These are phyloP conservation scores for Drepana falcataria DNA, from an alignment of 2,888 invertebrate genomes.

Conservation along the genomic window DNA sequence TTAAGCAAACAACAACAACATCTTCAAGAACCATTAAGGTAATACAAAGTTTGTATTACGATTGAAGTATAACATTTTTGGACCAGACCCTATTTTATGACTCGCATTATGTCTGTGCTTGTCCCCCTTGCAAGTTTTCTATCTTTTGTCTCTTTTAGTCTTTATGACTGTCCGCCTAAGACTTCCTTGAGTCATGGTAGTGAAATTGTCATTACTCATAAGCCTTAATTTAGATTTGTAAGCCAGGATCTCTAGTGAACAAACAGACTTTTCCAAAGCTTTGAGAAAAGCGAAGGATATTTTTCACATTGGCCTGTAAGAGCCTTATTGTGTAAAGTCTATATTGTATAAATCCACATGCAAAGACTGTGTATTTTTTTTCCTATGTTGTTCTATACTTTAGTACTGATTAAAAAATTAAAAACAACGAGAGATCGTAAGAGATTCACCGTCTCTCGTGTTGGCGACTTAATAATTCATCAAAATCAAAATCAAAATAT, in stretches of 20 bases:
- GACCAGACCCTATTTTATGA: slow-evolving; percentile 5
- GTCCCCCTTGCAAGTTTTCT: slow-evolving; percentile 1
- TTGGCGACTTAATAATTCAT: too few relatives aligned
- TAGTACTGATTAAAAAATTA: too few relatives aligned
- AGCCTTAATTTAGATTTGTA: slow-evolving; percentile 27
- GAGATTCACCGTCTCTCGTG: too few relatives aligned
- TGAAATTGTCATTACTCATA: slow-evolving; percentile 29
- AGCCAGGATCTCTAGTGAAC: slow-evolving; percentile 11
- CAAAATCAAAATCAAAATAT: too few relatives aligned
- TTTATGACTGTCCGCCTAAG: slow-evolving; percentile 12
- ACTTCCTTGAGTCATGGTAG: slow-evolving; percentile 18
- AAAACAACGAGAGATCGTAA: too few relatives aligned
- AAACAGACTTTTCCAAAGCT: background rate
- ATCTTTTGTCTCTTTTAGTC: slow-evolving; percentile 3
- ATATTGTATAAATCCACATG: too few relatives aligned
- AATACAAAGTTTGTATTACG: background rate
- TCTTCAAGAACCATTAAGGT: background rate
- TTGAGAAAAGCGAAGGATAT: background rate
- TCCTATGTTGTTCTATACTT: too few relatives aligned
- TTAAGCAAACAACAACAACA: background rate
- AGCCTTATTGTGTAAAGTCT: too few relatives aligned
- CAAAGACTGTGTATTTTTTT: too few relatives aligned
- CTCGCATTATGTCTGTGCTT: slow-evolving; percentile 12
- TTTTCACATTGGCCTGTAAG: too few relatives aligned
- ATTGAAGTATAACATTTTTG: background rate